Evolutionary conservation across 2,113 vertebrate genomes (phyloP), one percentile per base, ranked within the genome.

Genomic region (Rissa tridactyla): DNA sequence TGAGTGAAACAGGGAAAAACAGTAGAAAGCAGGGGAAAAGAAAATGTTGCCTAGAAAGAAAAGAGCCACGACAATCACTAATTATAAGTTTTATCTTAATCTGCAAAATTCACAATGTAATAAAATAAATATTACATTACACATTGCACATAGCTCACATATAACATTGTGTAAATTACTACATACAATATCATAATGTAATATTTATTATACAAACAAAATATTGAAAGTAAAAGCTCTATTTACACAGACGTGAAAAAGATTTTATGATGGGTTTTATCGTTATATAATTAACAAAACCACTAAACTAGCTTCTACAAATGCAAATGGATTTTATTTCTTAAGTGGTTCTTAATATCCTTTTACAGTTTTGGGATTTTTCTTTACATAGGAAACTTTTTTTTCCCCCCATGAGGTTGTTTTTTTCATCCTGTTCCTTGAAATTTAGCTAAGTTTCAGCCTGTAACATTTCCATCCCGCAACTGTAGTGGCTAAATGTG

Each of bases 91-190:
- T 93, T 72, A 26, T 6, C 9, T 11, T 47, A 13, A 7, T 40
- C 16, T n/a, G 15, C 13, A 92, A 66, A 86, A 86, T 62, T 71
- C 5, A 16, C 5, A 15, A 6, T 23, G 3, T 32, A 71, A 38
- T 51, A 36, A 66, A n/a, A 46, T 60, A 64, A 77, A 75, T 34
- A 21, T 55, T 36, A 19, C 20, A 15, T 23, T 26, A 23, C 8
- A 40, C 2, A 15, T 80, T 49, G 17, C 11, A 42, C 0, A 1
- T 40, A 55, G 6, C 7, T 86, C 49, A 29, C 0, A 0, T 44
- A 60, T 29, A 19, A 19, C 8, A 11, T 42, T 57, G 11, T 2
- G 0, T 47, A 17, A 6, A 13, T 47, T 36, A 25, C 44, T 64
- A 13, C 2, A 29, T 54, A 27, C 23, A 60, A 25, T 26, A 17